Conservation (phyloP, 2,113 vertebrate genomes). For the Synodontis membranacea region DNA sequence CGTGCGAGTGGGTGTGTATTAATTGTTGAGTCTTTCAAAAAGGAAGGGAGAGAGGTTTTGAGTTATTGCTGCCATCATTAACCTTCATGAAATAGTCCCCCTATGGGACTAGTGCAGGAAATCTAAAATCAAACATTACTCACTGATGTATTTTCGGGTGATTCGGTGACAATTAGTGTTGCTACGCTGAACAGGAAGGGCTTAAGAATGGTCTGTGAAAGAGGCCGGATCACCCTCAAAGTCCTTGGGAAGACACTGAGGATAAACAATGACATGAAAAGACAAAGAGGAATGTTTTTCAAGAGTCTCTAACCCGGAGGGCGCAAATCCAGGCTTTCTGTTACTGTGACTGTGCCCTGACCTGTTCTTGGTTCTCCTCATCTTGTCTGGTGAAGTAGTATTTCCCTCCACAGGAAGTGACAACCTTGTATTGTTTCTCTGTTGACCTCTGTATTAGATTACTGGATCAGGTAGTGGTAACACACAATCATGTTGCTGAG, state of each 20-base stretch:
- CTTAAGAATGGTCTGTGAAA: constrained; percentile 42
- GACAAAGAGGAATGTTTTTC: constrained; percentile 37
- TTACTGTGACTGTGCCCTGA: neutral
- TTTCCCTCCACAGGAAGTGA: neutral
- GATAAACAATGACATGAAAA: constrained; percentile 47
- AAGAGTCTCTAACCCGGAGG: constrained; percentile 22
- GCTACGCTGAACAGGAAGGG: constrained; percentile 40
- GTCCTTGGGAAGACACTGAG: constrained; percentile 44
- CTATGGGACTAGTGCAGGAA: constrained; percentile 43
- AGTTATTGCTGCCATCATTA: constrained; percentile 28
- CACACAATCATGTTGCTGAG: neutral
- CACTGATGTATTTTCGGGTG: constrained; percentile 40
- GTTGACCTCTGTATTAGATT: neutral
- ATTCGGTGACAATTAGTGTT: constrained; percentile 45
- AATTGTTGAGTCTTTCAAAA: neutral
- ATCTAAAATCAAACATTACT: constrained; percentile 41
- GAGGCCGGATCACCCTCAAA: constrained; percentile 21
- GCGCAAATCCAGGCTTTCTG: neutral
- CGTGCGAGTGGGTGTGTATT: too few relatives aligned
- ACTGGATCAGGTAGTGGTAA: constrained; percentile 4
- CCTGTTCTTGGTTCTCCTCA: neutral
- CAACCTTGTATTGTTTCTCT: neutral
- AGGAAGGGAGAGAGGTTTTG: constrained; percentile 11
- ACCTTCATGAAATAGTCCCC: constrained; percentile 27
- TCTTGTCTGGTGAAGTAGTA: neutral